Conservation (phyloP, 2,888 invertebrate genomes). For the Neuroscelio doddi region DNA sequence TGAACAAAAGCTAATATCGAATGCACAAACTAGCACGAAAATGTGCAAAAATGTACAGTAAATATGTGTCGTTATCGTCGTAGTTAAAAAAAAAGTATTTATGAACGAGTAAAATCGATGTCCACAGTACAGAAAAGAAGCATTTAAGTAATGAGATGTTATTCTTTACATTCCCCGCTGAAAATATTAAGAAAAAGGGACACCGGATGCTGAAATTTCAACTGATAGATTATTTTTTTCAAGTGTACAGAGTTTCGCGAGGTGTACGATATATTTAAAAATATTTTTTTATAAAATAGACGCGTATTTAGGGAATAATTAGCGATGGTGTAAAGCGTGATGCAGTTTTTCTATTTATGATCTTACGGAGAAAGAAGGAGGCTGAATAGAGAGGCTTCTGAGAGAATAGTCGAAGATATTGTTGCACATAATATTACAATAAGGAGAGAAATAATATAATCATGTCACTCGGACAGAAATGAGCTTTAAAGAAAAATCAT, state of each 20-base stretch:
- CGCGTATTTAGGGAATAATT: slow-evolving; percentile 33
- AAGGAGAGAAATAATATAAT: slow-evolving; percentile 12
- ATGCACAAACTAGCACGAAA: background rate
- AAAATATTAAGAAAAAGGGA: slow-evolving; percentile 27
- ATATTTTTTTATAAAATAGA: slow-evolving; percentile 62
- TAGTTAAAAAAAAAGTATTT: slow-evolving; percentile 33
- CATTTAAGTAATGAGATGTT: slow-evolving; percentile 50
- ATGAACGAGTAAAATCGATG: slow-evolving; percentile 29
- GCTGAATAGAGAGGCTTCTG: background rate
- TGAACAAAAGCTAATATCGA: slow-evolving; percentile 9
- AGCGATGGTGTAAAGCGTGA: slow-evolving; percentile 9
- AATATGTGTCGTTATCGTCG: slow-evolving; percentile 43
- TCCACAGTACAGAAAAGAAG: slow-evolving; percentile 13
- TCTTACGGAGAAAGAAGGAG: background rate
- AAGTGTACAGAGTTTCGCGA: slow-evolving; percentile 57
- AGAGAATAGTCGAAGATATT: background rate
- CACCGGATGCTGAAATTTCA: slow-evolving; percentile 14
- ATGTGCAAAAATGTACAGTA: slow-evolving; percentile 40
- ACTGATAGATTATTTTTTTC: slow-evolving; percentile 56
- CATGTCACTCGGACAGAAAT: slow-evolving; percentile 27
- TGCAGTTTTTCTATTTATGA: slow-evolving; percentile 28
- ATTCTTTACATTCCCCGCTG: slow-evolving; percentile 51
- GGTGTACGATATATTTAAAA: slow-evolving; percentile 66
- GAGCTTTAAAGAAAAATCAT: slow-evolving; percentile 26
- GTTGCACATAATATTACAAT: too few species aligned